A percentile compares a stretch with the other conserved stretches of the same genome.
Conservation (phyloP, 2,113 vertebrate genomes). For the Mionectes macconnelli region DNA sequence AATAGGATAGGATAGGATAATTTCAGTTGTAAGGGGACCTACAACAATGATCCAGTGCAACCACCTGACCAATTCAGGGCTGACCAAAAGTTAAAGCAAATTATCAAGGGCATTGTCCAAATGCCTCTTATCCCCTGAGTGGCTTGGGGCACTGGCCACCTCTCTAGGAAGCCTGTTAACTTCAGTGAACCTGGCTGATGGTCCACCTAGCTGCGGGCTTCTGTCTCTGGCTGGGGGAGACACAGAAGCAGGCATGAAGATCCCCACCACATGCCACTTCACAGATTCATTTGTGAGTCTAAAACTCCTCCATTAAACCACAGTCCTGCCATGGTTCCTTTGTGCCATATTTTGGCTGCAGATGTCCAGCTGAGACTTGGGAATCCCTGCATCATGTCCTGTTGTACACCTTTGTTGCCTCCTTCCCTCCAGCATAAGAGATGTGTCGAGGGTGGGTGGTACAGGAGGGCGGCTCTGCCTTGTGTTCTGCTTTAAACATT, state of each 20-base stretch:
- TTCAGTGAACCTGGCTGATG: neutral
- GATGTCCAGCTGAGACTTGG: neutral
- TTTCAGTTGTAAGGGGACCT: neutral
- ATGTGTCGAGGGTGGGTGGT: neutral
- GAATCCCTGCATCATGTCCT: neutral
- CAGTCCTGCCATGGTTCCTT: neutral
- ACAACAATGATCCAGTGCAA: neutral
- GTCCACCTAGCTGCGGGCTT: neutral
- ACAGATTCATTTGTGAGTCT: neutral
- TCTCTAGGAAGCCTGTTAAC: neutral
- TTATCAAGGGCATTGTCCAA: neutral
- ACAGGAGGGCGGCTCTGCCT: neutral
- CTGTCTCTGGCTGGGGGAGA: neutral
- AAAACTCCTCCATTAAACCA: neutral
- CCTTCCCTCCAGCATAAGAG: neutral
- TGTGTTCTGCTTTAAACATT: neutral
- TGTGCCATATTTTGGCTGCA: neutral
- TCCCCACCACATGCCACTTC: rapidly evolving
- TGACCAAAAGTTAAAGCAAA: neutral
- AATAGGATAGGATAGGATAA: too few species aligned
- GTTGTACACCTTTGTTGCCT: neutral
- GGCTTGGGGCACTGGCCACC: neutral
- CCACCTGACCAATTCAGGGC: neutral
- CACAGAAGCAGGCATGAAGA: neutral
- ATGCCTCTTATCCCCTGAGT: neutral